Conservation (phyloP, 2,888 invertebrate genomes). For the Teleiodes luculella region DNA sequence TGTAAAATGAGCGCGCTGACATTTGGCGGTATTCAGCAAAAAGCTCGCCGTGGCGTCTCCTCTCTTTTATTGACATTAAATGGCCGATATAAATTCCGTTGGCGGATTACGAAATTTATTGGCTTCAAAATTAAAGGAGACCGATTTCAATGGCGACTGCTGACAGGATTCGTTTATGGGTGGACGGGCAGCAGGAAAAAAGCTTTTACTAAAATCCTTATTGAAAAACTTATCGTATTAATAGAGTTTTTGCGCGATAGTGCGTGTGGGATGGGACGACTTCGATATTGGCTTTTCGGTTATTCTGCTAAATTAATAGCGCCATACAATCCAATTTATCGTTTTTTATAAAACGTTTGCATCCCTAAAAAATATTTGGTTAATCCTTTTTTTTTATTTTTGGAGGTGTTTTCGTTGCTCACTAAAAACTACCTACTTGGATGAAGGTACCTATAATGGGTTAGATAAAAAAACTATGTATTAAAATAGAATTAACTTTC, state of each 20-base stretch:
- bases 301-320: no score
- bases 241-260: slow-evolving; percentile 41
- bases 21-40: slow-evolving; percentile 50
- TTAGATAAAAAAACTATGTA: no score
- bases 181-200: slow-evolving; percentile 49
- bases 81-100: slow-evolving; percentile 74
- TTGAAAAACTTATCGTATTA: slow-evolving; percentile 57
- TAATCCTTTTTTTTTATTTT: no score
- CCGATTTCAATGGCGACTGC: slow-evolving; percentile 72
- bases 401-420: no score
- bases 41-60: slow-evolving; percentile 44
- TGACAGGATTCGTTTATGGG: slow-evolving; percentile 68
- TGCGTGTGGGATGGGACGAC: neutral
- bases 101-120: slow-evolving; percentile 77
- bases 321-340: no score
- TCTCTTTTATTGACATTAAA: slow-evolving; percentile 70
- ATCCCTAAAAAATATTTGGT: no score
- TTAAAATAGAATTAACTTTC: no score
- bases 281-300: neutral
- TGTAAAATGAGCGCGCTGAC: slow-evolving; percentile 62
- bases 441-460: no score
- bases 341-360: no score
- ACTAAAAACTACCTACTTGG: no score
- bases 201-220: slow-evolving; percentile 43
- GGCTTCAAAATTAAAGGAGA: slow-evolving; percentile 75